Base-by-base conservation (phyloP, 2,113 vertebrate genomes). In the Cyphotilapia sp. region DNA sequence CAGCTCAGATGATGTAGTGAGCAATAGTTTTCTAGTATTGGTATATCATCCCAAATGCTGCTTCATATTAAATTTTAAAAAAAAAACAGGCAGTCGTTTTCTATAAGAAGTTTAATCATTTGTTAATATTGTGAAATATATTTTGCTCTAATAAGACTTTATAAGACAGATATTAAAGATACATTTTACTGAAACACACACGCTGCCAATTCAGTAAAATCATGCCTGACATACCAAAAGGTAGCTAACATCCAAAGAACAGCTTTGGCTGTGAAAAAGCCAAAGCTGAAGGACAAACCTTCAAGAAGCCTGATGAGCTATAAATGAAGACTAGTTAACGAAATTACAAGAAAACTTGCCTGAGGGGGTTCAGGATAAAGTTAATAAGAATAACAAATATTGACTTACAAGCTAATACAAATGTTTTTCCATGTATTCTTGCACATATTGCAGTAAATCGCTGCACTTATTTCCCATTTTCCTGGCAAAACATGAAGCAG, bases 91-190 rank as follows among this genome's bases (percentile, higher is more conserved):
- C 33, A 38, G 19, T 38, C 31, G 0, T 66, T 66, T 66, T 66
- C 33, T 66, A 22, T 13, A 13, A 38, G 33, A 38, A 22, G 4
- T 66, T 38, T 2, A 38, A 19, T 66, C 19, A 66, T 66, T 66
- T 38, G 3, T 38, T 66, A 38, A 66, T 66, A 38, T 66, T 66
- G 33, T 66, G 17, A 38, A 66, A 38, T 38, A 38, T 66, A 66
- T 38, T 66, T 66, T 38, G 61, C 19, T 38, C 19, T 66, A 38
- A 22, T 66, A 38, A 66, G 61, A 66, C 61, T 66, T 66, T 66
- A 66, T 66, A 66, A 66, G 61, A 66, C 61, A 66, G 19, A 66
- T 38, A 38, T 66, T n/a, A 66, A 22, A 66, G 17, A 38, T 66
- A 66, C 10, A 38, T 22, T n/a, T 66, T 66, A 38, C 33, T 8